A percentile compares a stretch with the other conserved stretches of the same genome.
Evolutionary conservation across 2,113 vertebrate species (phyloP).

Genomic region (Dasyprocta punctata): DNA sequence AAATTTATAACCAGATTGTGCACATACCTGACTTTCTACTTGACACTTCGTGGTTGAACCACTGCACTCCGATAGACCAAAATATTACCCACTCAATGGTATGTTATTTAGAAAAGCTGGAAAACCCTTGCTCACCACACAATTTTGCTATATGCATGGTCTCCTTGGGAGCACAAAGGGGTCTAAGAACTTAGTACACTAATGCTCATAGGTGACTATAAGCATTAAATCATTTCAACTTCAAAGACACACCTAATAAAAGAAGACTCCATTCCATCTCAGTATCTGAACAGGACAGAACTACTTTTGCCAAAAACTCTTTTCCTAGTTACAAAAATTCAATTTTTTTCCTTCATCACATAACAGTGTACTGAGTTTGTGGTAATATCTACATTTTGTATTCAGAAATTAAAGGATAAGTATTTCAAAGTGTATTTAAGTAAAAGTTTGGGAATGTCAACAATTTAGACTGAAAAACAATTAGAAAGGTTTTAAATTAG

Average conservation of each 20-base stretch:
- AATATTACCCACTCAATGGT: not conserved
- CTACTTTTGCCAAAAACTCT: not conserved
- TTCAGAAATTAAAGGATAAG: conserved; percentile 23
- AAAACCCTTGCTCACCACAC: not conserved
- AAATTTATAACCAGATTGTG: not conserved
- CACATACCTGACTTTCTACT: not conserved
- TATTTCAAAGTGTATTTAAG: not conserved
- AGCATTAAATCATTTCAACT: conserved; percentile 33
- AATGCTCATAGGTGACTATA: not conserved
- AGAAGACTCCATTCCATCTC: conserved; percentile 21
- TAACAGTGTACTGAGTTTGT: not conserved
- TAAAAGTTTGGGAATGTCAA: not conserved
- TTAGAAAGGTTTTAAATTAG: conserved; percentile 7
- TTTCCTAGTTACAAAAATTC: conserved; percentile 15
- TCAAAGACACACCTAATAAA: conserved; percentile 52
- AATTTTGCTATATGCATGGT: not conserved
- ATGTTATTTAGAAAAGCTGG: not conserved
- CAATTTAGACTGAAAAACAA: not conserved
- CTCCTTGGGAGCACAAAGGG: not conserved
- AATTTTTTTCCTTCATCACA: not conserved
- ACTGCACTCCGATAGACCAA: not conserved
- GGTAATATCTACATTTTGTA: not conserved
- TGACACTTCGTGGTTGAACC: not conserved
- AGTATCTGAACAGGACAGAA: conserved; percentile 36
- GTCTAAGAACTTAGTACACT: not conserved